Conservation (phyloP, 2,113 vertebrate species). For the Prochilodus magdalenae region DNA sequence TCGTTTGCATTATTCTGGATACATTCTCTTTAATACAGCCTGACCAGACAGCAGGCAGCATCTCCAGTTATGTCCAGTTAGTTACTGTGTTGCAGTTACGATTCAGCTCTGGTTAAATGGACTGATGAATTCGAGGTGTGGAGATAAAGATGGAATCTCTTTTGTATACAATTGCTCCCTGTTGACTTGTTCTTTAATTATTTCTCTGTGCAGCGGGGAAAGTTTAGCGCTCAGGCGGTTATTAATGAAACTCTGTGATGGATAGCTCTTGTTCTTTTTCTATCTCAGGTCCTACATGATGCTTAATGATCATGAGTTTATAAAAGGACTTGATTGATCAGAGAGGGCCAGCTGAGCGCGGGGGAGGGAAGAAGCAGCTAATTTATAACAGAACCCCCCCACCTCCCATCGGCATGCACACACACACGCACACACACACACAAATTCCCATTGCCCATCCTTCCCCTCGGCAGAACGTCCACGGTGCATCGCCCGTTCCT, state of each 20-base stretch:
- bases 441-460: slow-evolving; percentile 52
- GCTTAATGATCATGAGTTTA: slow-evolving; percentile 85
- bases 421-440: slow-evolving; percentile 11
- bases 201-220: slow-evolving; percentile 59
- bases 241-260: slow-evolving; percentile 77
- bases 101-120: slow-evolving; percentile 23
- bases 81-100: neutral
- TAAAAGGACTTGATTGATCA: slow-evolving; percentile 84
- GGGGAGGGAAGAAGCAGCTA: slow-evolving; percentile 78
- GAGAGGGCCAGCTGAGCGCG: slow-evolving; percentile 76
- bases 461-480: slow-evolving; percentile 64
- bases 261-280: slow-evolving; percentile 69
- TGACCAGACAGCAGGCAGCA: neutral
- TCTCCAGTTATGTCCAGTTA: neutral
- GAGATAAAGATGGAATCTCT: slow-evolving; percentile 62
- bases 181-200: slow-evolving; percentile 67
- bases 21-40: slow-evolving; percentile 33
- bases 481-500: slow-evolving; percentile 73
- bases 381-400: slow-evolving; percentile 84
- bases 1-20: slow-evolving; percentile 64
- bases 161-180: slow-evolving; percentile 45
- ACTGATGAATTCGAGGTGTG: slow-evolving; percentile 26
- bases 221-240: slow-evolving; percentile 63
- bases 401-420: neutral
- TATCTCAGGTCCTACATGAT: slow-evolving; percentile 72